Evolutionary conservation across 2,113 vertebrate genomes (phyloP).

Genomic region (Ceuthmochares aereus): DNA sequence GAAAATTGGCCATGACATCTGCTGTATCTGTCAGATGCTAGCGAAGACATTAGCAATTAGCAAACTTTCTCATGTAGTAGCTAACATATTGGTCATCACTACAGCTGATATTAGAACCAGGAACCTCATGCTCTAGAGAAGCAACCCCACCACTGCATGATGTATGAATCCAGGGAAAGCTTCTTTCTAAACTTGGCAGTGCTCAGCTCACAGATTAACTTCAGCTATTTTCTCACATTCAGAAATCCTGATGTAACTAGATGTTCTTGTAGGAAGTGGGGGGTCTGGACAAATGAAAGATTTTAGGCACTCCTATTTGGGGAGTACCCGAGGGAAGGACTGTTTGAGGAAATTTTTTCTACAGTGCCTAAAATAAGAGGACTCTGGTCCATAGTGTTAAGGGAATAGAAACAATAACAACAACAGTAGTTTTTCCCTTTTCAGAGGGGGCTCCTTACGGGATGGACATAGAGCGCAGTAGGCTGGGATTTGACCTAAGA

Average conservation of each 20-base stretch:
- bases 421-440: neutral
- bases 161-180: neutral
- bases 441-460: neutral
- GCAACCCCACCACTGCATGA: neutral
- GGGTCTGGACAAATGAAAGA: neutral
- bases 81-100: neutral
- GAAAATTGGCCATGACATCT: neutral
- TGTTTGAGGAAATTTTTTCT: neutral
- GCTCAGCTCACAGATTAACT: neutral
- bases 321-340: neutral
- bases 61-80: neutral
- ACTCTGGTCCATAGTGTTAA: neutral
- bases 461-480: rapidly evolving
- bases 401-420: neutral
- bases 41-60: neutral
- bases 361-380: constrained; percentile 18
- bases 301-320: constrained; percentile 3
- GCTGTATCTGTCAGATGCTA: neutral
- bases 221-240: neutral
- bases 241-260: neutral
- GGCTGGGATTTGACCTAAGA: neutral
- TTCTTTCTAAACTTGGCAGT: neutral
- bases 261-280: neutral
- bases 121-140: neutral
- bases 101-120: neutral